These are phyloP conservation scores for Amphimedon queenslandica DNA, from an alignment of 37 sponge, comb jelly and placozoan genomes.

Conservation along the genomic window DNA sequence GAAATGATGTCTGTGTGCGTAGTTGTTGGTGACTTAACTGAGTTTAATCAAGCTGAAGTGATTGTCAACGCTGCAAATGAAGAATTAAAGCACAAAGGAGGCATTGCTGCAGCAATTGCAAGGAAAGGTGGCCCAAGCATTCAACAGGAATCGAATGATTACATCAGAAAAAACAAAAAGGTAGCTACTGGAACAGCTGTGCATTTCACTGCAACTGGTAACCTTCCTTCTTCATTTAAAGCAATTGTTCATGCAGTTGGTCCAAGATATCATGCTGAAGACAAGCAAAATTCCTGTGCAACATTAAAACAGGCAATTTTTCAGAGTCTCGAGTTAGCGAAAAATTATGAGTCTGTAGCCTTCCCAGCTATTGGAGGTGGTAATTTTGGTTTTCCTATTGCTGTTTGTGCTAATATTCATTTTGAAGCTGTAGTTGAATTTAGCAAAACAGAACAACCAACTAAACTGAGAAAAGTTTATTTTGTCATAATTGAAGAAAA, in stretches of 20 bases:
- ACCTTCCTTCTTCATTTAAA: constrained; percentile 29
- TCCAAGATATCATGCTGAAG: constrained; percentile 29
- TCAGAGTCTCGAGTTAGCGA: constrained; percentile 1
- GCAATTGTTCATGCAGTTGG: constrained; percentile 63
- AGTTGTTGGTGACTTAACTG: constrained; percentile 61
- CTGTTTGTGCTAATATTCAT: constrained; percentile 29
- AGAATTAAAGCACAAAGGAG: constrained; percentile 58
- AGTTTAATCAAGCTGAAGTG: constrained; percentile 41
- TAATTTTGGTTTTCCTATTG: constrained; percentile 49
- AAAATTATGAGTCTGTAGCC: constrained; percentile 27
- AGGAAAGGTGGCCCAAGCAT: constrained; percentile 62
- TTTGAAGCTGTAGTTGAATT: constrained; percentile 19
- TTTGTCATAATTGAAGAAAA: constrained; percentile 20
- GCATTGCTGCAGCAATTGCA: constrained; percentile 44
- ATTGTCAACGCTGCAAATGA: constrained; percentile 75
- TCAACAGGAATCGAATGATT: constrained; percentile 30
- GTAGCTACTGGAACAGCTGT: constrained; percentile 44
- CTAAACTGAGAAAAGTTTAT: constrained; percentile 15
- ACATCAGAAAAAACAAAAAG: constrained; percentile 12
- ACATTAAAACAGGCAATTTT: constrained; percentile 16
- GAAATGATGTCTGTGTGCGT: constrained; percentile 15
- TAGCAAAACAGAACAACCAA: not conserved
- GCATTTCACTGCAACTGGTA: constrained; percentile 25
- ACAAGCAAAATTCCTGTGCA: constrained; percentile 5
- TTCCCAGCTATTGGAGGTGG: constrained; percentile 69